Conservation (phyloP, 2,113 vertebrate genomes). For the Apus apus region DNA sequence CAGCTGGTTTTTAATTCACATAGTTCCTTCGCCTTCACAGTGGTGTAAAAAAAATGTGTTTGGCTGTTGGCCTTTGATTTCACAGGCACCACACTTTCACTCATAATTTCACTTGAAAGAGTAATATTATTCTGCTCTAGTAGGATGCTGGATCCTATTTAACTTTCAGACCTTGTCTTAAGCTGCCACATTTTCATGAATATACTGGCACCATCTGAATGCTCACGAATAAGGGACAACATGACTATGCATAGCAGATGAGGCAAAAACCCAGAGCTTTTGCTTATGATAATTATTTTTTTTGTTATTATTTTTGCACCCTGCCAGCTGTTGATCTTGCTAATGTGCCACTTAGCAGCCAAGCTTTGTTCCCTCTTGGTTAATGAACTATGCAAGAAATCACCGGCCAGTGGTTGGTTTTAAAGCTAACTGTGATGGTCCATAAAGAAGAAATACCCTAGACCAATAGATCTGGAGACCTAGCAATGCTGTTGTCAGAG, state of each 20-base stretch:
- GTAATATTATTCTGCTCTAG: slow-evolving; percentile 36
- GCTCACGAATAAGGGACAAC: slow-evolving; percentile 61
- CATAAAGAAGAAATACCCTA: neutral
- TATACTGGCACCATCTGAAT: slow-evolving; percentile 56
- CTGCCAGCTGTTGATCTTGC: slow-evolving; percentile 60
- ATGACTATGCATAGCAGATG: slow-evolving; percentile 60
- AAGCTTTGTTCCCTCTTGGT: slow-evolving; percentile 25
- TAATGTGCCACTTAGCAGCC: neutral
- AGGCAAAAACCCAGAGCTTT: slow-evolving; percentile 40
- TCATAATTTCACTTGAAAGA: slow-evolving; percentile 41
- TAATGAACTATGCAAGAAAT: slow-evolving; percentile 14
- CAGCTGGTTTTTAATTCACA: neutral
- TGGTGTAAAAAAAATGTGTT: neutral
- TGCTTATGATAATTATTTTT: slow-evolving; percentile 20
- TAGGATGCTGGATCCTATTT: slow-evolving; percentile 46
- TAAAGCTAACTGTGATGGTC: neutral
- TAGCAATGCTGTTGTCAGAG: neutral
- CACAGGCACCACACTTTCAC: slow-evolving; percentile 12
- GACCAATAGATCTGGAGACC: neutral
- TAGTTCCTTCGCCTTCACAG: neutral
- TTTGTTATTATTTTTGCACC: slow-evolving; percentile 50
- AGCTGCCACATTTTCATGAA: slow-evolving; percentile 65
- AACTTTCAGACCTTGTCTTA: slow-evolving; percentile 65
- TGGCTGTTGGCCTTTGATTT: slow-evolving; percentile 32
- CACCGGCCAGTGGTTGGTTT: neutral